These are phyloP conservation scores for Camponotus floridanus DNA, from an alignment of 1,140 invertebrate genomes.

Conservation along the genomic window DNA sequence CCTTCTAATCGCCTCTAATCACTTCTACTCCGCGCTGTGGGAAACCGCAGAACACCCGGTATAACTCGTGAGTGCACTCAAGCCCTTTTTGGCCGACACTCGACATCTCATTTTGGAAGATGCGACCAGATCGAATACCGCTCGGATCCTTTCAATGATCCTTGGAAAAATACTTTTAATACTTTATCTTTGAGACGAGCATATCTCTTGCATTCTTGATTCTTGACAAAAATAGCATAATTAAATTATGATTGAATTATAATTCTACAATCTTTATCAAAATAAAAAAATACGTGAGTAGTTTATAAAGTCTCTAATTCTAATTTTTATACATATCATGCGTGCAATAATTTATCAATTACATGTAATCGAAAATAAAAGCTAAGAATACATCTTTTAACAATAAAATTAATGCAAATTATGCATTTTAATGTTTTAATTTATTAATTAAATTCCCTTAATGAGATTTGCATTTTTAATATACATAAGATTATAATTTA, in stretches of 20 bases:
- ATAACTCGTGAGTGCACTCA: conserved; percentile 36
- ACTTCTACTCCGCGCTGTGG: conserved; percentile 35
- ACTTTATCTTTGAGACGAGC: background rate
- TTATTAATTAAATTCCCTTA: background rate
- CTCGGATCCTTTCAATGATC: background rate
- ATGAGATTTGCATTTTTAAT: background rate
- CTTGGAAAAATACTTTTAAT: background rate
- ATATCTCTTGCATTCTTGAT: background rate
- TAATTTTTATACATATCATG: too few species aligned
- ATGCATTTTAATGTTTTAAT: background rate
- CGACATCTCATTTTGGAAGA: conserved; percentile 21
- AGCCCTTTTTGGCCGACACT: conserved; percentile 26
- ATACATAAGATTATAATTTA: background rate
- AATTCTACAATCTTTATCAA: background rate
- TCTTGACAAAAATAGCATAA: background rate
- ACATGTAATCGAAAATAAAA: too few species aligned
- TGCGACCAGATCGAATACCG: conserved; percentile 6
- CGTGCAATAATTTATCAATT: too few species aligned
- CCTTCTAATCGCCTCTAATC: conserved; percentile 67
- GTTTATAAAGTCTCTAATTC: too few species aligned
- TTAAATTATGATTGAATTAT: background rate
- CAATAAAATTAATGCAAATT: background rate
- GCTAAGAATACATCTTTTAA: background rate
- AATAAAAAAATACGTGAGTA: too few species aligned
- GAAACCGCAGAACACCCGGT: conserved; percentile 46